Base-by-base conservation (phyloP, 2,888 invertebrate species). In the Stenotaenia linearis region DNA sequence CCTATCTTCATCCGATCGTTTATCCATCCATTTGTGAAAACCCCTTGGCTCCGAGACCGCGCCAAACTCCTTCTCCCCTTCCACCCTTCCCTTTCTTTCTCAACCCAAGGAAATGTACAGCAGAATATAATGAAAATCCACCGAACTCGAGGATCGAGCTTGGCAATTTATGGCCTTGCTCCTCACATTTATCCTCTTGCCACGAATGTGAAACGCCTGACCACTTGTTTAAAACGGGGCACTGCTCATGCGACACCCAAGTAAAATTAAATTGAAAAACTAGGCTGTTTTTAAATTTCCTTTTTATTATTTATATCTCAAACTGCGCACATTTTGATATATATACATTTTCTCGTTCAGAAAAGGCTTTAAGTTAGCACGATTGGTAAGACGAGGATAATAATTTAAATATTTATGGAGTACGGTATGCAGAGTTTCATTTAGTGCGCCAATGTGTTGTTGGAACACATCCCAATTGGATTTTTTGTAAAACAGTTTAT, bases 21-120 rank as follows among this genome's bases (percentile, higher is more conserved):
- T 61, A 61, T 61, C 61, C 61, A 61, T 61, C 61, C 61, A 61
- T 61, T 61, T 61, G 61, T 61, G 61, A 23, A 61, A 61, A 61
- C 61, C 25, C 61, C 61, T 61, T 61, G 25, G 25, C 61, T 61
- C 61, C 5, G 23, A 12, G 25, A 61, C 12, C 61, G 61, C 28
- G 25, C 61, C 25, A 61, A 25, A 25, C 23, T 23, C 61, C 21
- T 1, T 61, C 23, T 23, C 61, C 21, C 7, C n/a, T n/a, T 15
- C 5, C 32, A 6, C 9, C 32, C 25, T 2, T 15, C 61, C 21
- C 1, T 3, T n/a, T 15, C 40, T 45, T 45, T n/a, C 45, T 61
- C 61, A 61, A 25, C 61, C 61, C 28, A 61, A 6, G 61, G 15
- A 61, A 61, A 61, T 61, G 61, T 61, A 61, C 61, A 25, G 61